Evolutionary conservation across 2,113 vertebrate species (phyloP).

Genomic region (Sarotherodon lohbergeri): DNA sequence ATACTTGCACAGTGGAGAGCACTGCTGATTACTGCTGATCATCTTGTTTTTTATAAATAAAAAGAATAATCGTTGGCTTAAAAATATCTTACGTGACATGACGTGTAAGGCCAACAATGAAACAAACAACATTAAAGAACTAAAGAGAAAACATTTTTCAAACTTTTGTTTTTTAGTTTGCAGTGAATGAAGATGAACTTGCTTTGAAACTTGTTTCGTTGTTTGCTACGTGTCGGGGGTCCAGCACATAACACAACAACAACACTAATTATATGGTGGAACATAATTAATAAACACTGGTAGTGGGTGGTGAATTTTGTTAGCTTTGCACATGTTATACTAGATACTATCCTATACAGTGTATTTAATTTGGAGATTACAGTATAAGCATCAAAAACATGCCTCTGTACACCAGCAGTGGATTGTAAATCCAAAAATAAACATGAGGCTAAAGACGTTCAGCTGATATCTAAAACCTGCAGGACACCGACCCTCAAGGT

Average conservation of each 20-base stretch:
- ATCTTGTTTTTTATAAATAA: neutral
- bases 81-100: neutral
- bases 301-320: neutral
- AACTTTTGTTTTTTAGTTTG: neutral
- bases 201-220: neutral
- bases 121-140: neutral
- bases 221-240: neutral
- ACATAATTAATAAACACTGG: neutral
- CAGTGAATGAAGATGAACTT: neutral
- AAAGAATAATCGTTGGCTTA: neutral
- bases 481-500: neutral
- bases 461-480: neutral
- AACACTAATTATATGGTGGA: neutral
- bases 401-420: neutral
- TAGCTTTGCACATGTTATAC: neutral
- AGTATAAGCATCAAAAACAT: neutral
- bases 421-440: neutral
- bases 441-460: neutral
- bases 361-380: neutral
- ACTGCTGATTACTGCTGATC: neutral
- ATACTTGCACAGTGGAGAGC: neutral
- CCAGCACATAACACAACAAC: neutral
- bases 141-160: neutral
- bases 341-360: neutral
- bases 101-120: neutral